A percentile compares a stretch with the other conserved stretches of the same genome.
phyloP scores from a whole-genome alignment of 2,797 vertebrate species.

The Premnoplex brunnescens region DNA sequence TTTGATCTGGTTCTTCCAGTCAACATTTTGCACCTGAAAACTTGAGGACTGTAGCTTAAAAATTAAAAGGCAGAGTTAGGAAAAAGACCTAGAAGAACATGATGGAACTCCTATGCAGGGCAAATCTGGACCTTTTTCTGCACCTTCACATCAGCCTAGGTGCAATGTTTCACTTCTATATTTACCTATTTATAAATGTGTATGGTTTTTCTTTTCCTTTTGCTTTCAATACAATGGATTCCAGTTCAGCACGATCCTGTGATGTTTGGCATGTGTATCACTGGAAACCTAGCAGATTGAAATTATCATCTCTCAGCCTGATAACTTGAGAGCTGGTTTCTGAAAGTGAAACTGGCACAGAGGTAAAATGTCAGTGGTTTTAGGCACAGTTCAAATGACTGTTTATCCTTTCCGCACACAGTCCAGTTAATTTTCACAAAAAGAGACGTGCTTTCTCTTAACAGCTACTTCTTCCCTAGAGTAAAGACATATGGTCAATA shows the following conservation, averaged over 20 bases:
- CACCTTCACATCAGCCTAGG: neutral
- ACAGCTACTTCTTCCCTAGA: neutral
- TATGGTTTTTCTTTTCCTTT: neutral
- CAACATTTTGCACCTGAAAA: neutral
- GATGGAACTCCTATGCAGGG: neutral
- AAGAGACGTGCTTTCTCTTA: neutral
- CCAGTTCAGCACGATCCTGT: neutral
- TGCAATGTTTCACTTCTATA: neutral
- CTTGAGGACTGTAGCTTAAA: neutral
- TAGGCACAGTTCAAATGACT: neutral
- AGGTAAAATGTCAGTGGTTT: neutral
- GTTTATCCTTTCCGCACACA: neutral
- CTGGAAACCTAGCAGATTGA: neutral
- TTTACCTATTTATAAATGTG: neutral
- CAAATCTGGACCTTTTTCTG: neutral
- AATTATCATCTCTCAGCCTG: neutral
- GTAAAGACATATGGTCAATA: neutral
- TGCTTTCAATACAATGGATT: neutral
- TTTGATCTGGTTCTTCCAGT: neutral
- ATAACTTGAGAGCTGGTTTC: neutral
- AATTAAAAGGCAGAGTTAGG: neutral
- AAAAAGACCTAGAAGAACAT: neutral
- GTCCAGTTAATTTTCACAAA: neutral
- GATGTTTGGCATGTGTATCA: rapidly evolving
- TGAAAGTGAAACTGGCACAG: slow-evolving; percentile 24